Base-by-base conservation (phyloP, 2,888 invertebrate genomes). In the Salticus scenicus region DNA sequence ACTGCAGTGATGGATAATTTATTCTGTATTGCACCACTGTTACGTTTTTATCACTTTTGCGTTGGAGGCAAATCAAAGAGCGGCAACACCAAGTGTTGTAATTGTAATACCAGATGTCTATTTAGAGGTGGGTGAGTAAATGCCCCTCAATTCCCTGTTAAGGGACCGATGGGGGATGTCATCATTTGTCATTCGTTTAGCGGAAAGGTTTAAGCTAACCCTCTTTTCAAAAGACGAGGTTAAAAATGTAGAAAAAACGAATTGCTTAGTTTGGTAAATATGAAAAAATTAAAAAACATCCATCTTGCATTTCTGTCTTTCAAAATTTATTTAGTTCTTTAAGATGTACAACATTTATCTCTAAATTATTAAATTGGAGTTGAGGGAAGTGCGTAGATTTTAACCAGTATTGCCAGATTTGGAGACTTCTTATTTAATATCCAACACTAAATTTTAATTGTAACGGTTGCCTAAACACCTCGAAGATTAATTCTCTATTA, bases 41-140 rank as follows among this genome's bases (percentile, higher is more conserved):
- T 30, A 17, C 10, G 30, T 30, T 31, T 28, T 31, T 31, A 30
- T 66, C 66, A 17, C 66, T n/a, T 4, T 0, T 1, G 33, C 30
- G 30, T 1, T 2, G 17, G 1, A 28, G 30, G 17, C 10, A 24
- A n/a, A 14, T 10, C 37, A 37, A 5, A 37, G 37, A 37, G 5
- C 47, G n/a, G 57, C 24, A 20, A 24, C 33, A 24, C 33, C 8
- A 28, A 66, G 72, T 71, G 41, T n/a, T 70, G 76, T 77, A 77
- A 83, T 83, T 77, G 83, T 77, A 77, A 77, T 72, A 77, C 83
- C 83, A 83, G 83, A 83, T 83, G 83, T 83, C 83, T 83, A 72
- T 83, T 76, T 57, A 63, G 83, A 57, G 77, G 72, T 67, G 37
- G 70, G 47, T 69, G 66, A 42, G 28, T 47, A 37, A 41, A 27